These are phyloP conservation scores for Apomyelois bistriatella DNA, from an alignment of 2,888 invertebrate genomes.

Conservation along the genomic window DNA sequence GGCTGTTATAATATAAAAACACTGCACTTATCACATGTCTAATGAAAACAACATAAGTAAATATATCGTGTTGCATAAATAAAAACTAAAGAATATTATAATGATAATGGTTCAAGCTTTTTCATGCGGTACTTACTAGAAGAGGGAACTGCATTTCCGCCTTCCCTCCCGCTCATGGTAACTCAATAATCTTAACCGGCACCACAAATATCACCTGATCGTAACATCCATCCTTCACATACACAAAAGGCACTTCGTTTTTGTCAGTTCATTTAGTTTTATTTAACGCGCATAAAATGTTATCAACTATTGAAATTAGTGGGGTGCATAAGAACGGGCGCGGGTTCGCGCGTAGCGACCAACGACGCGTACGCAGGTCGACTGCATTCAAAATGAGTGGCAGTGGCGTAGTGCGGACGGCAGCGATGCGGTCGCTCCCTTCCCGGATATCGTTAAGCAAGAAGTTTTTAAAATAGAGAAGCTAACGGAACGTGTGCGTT, in stretches of 20 bases:
- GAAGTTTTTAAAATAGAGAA: slow-evolving; percentile 78
- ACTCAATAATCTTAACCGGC: slow-evolving; percentile 58
- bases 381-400: slow-evolving; percentile 75
- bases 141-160: slow-evolving; percentile 79
- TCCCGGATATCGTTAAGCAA: slow-evolving; percentile 75
- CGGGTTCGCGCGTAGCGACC: slow-evolving; percentile 71
- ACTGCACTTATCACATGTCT: slow-evolving; percentile 34
- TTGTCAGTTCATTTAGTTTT: slow-evolving; percentile 45
- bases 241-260: slow-evolving; percentile 55
- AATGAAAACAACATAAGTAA: slow-evolving; percentile 10
- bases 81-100: slow-evolving; percentile 16
- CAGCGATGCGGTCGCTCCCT: slow-evolving; percentile 70
- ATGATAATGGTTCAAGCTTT: slow-evolving; percentile 25
- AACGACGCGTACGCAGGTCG: slow-evolving; percentile 74
- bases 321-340: slow-evolving; percentile 59
- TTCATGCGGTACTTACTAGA: slow-evolving; percentile 63
- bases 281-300: slow-evolving; percentile 45
- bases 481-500: slow-evolving; percentile 75
- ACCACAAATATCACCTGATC: slow-evolving; percentile 72
- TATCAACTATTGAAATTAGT: slow-evolving; percentile 56
- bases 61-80: neutral
- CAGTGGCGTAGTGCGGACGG: slow-evolving; percentile 57
- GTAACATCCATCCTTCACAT: slow-evolving; percentile 62
- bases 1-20: neutral
- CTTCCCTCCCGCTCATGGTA: slow-evolving; percentile 77